Percentiles rank a stretch among this genome's conserved stretches.
Evolutionary conservation across 1,140 invertebrate genomes (phyloP).

Genomic region (Trichonephila clavata): DNA sequence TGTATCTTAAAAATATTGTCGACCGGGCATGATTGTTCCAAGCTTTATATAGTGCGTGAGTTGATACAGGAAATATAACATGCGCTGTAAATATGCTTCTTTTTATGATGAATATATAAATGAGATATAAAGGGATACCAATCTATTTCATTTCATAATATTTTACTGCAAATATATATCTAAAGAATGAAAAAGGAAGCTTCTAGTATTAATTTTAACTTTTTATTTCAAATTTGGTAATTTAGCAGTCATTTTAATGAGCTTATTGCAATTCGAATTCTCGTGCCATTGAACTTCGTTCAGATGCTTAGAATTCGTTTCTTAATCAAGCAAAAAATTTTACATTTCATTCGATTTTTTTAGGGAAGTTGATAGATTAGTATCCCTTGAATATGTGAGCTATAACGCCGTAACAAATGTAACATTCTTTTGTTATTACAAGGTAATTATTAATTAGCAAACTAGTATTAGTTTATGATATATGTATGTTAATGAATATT

Average conservation of each 20-base stretch:
- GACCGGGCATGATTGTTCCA: conserved; percentile 51
- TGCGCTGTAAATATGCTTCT: conserved; percentile 50
- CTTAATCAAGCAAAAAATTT: background rate
- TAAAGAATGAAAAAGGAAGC: no score
- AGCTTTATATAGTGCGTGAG: background rate
- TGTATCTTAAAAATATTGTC: conserved; percentile 32
- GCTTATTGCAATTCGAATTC: conserved; percentile 13
- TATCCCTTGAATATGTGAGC: background rate
- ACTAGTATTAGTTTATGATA: no score
- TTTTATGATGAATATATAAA: conserved; percentile 23
- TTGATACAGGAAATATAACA: conserved; percentile 14
- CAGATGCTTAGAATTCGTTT: background rate
- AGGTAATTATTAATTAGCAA: background rate
- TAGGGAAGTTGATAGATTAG: background rate
- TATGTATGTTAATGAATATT: no score
- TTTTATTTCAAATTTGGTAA: background rate
- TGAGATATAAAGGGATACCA: background rate
- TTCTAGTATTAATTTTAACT: background rate
- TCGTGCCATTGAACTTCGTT: background rate
- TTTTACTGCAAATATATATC: background rate
- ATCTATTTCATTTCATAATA: background rate
- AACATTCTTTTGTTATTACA: background rate
- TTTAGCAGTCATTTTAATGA: background rate
- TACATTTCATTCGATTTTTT: background rate
- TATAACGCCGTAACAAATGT: background rate